These are phyloP conservation scores for Cercocebus atys DNA, from an alignment of 2,113 vertebrate species.

Conservation along the genomic window DNA sequence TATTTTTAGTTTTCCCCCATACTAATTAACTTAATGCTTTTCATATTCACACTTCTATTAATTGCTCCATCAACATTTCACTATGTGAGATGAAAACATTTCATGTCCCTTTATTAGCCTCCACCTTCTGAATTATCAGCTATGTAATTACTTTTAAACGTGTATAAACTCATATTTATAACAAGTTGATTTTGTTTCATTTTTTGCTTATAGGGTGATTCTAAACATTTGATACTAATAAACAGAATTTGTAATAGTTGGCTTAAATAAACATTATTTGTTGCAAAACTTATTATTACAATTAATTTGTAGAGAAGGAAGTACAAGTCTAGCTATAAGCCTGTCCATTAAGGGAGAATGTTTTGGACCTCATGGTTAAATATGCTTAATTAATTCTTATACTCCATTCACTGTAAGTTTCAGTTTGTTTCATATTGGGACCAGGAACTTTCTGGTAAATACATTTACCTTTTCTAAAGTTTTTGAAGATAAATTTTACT, in stretches of 20 bases:
- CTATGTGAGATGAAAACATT: background rate
- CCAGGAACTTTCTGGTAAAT: background rate
- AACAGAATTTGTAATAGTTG: background rate
- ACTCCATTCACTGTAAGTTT: background rate
- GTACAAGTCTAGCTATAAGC: background rate
- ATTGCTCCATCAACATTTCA: background rate
- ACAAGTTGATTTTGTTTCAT: background rate
- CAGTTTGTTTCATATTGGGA: background rate
- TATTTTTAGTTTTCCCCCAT: background rate
- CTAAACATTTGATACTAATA: background rate
- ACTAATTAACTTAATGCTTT: conserved; percentile 3
- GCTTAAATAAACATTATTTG: background rate
- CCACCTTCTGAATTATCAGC: background rate
- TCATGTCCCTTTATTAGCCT: background rate
- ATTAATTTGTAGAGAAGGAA: background rate
- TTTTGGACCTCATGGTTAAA: background rate
- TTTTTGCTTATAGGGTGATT: conserved; percentile 8
- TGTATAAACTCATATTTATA: background rate
- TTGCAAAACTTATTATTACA: background rate
- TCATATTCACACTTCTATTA: background rate
- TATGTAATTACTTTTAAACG: background rate
- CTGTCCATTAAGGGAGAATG: background rate
- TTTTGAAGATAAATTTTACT: background rate
- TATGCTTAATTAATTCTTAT: background rate
- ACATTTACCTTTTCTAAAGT: background rate